phyloP scores from a whole-genome alignment of 1,140 invertebrate genomes.

The Phymastichus coffea region DNA sequence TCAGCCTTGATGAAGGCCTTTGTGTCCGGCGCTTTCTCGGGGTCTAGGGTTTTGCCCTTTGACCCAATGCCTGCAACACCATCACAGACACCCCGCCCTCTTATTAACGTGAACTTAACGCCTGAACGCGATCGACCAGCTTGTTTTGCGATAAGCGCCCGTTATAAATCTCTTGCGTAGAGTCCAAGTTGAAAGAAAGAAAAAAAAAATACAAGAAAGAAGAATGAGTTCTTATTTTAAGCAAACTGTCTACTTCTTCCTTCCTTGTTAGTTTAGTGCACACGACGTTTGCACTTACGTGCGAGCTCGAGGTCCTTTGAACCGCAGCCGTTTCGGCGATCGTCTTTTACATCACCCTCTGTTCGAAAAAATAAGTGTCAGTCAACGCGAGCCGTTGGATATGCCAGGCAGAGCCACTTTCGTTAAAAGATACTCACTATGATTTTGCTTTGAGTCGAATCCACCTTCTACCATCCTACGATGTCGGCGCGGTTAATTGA shows the following conservation, averaged over 20 bases:
- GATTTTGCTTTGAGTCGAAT: slow-evolving; percentile 69
- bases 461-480: slow-evolving; percentile 81
- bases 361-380: slow-evolving; percentile 42
- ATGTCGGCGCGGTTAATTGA: slow-evolving; percentile 51
- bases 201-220: no score
- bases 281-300: slow-evolving; percentile 51
- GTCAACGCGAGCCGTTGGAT: background rate
- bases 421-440: slow-evolving; percentile 60
- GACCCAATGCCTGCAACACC: slow-evolving; percentile 47
- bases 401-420: no score
- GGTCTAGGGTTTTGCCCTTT: slow-evolving; percentile 53
- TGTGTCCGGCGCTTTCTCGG: slow-evolving; percentile 54
- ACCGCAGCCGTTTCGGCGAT: slow-evolving; percentile 75
- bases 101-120: no score
- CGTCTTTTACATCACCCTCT: slow-evolving; percentile 79
- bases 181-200: no score
- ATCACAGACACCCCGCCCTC: no score
- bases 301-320: slow-evolving; percentile 69
- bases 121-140: no score
- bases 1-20: slow-evolving; percentile 68
- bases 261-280: no score
- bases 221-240: no score
- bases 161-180: no score
- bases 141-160: no score
- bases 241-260: no score